Evolutionary conservation across 2,797 vertebrate genomes (phyloP).

Genomic region (Takifugu ocellatus): DNA sequence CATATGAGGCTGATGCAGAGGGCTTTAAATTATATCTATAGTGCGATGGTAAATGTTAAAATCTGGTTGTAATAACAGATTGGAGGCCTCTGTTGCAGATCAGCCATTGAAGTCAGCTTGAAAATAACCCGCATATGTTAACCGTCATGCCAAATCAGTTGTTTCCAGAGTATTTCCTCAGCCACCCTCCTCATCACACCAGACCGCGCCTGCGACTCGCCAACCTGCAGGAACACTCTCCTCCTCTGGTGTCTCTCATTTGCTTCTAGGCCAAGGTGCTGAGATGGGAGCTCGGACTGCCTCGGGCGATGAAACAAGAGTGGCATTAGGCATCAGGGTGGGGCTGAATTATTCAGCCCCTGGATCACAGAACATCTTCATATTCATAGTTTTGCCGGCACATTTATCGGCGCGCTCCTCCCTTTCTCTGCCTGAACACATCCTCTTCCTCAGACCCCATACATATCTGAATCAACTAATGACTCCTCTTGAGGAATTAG

Average conservation of each 20-base stretch:
- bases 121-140: not conserved
- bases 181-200: constrained; percentile 3
- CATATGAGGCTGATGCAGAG: too few relatives aligned
- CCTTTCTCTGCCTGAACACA: constrained; percentile 40
- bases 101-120: not conserved
- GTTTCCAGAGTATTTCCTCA: not conserved
- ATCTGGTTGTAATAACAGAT: too few relatives aligned
- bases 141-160: constrained; percentile 4
- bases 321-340: constrained; percentile 63
- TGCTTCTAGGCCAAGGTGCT: constrained; percentile 29
- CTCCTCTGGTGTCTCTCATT: constrained; percentile 27
- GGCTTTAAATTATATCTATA: too few relatives aligned
- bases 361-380: constrained; percentile 63
- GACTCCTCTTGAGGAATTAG: constrained; percentile 68
- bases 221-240: constrained; percentile 13
- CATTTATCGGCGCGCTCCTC: constrained; percentile 52
- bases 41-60: too few relatives aligned
- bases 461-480: constrained; percentile 68
- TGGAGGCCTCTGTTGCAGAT: not conserved
- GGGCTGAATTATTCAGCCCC: constrained; percentile 69
- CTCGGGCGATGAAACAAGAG: constrained; percentile 57
- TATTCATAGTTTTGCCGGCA: constrained; percentile 66
- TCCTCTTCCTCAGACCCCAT: constrained; percentile 54
- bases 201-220: constrained; percentile 7
- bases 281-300: constrained; percentile 45